Conservation (phyloP, 2,888 invertebrate species). For the Acronicta leporina region DNA sequence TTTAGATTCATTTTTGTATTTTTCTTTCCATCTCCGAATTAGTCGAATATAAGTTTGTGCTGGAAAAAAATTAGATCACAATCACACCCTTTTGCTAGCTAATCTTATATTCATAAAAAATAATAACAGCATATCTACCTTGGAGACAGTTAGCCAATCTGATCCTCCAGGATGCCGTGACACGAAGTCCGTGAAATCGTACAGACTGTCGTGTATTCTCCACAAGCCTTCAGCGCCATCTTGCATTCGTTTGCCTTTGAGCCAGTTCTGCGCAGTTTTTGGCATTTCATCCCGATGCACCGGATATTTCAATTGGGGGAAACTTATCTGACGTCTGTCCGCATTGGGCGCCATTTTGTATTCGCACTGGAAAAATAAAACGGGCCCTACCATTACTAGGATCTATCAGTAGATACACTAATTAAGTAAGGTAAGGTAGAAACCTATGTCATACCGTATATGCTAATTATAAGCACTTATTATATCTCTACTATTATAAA, state of each 20-base stretch:
- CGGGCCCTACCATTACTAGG: too few species aligned
- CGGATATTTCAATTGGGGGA: constrained; percentile 87
- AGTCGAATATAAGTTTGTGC: too few species aligned
- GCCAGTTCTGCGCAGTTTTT: constrained; percentile 88
- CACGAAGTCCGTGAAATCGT: constrained; percentile 95
- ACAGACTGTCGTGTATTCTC: constrained; percentile 93
- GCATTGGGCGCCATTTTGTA: constrained; percentile 70
- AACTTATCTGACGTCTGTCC: constrained; percentile 75
- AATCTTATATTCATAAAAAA: background rate
- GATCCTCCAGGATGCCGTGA: constrained; percentile 95
- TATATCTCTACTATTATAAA: too few species aligned
- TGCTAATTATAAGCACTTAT: too few species aligned
- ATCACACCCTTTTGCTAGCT: too few species aligned
- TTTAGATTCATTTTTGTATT: too few species aligned
- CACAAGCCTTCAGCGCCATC: constrained; percentile 94
- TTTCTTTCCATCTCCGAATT: too few species aligned
- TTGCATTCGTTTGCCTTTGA: constrained; percentile 90
- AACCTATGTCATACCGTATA: too few species aligned
- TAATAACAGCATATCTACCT: constrained; percentile 89
- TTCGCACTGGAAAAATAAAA: constrained; percentile 15
- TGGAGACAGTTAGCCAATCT: constrained; percentile 92
- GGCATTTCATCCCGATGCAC: constrained; percentile 77
- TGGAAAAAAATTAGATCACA: too few species aligned
- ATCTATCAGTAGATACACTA: too few species aligned
- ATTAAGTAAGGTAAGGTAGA: too few species aligned